Conservation (phyloP, 2,113 vertebrate genomes). For the Crotalus tigris region DNA sequence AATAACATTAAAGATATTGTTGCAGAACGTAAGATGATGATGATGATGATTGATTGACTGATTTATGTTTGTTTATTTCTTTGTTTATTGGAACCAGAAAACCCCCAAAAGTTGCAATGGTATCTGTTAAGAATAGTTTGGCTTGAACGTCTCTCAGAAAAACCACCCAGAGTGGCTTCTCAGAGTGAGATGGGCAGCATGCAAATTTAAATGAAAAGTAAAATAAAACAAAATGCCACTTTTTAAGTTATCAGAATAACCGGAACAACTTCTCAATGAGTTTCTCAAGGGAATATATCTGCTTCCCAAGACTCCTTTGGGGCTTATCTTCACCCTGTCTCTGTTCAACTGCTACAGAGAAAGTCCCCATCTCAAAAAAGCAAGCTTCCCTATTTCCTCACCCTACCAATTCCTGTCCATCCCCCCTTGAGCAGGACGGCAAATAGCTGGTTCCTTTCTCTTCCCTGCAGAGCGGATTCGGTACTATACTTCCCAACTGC, state of each 20-base stretch:
- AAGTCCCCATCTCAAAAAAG: too few relatives aligned
- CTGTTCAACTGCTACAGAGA: not conserved
- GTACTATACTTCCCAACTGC: slow-evolving; percentile 90
- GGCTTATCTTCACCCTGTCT: not conserved
- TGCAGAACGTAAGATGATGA: not conserved
- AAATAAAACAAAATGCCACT: not conserved
- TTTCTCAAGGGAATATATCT: not conserved
- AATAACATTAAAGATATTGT: not conserved
- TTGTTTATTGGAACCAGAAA: not conserved
- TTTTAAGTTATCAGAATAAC: not conserved
- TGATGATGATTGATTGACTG: not conserved
- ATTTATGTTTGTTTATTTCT: not conserved
- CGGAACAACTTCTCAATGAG: not conserved
- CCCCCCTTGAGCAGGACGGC: not conserved
- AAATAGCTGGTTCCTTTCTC: not conserved
- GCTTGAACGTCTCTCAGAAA: not conserved
- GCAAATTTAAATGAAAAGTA: not conserved
- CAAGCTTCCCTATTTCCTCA: not conserved
- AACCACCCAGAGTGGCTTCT: not conserved
- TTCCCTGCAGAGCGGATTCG: slow-evolving; percentile 86
- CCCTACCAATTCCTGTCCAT: not conserved
- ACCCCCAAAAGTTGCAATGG: not conserved
- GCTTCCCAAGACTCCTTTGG: not conserved
- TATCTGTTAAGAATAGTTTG: not conserved
- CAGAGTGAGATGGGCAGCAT: not conserved